Evolutionary conservation across 2,797 vertebrate genomes (phyloP).

Genomic region (Notolabrus celidotus): DNA sequence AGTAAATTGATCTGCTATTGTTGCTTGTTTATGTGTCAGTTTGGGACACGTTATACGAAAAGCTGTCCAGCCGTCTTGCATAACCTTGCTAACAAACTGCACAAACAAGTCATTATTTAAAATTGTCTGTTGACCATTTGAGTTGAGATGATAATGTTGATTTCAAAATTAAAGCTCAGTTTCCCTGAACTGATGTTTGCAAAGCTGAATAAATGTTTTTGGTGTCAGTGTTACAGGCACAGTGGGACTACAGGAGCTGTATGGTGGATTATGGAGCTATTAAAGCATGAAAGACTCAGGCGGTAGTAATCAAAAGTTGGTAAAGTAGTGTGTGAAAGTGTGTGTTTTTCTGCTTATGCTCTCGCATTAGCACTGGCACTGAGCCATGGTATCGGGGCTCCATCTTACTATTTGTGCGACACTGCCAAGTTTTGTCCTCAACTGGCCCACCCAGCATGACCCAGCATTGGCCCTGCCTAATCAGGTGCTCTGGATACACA

Average conservation of each 20-base stretch:
- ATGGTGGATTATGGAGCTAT: conserved; percentile 17
- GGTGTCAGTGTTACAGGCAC: conserved; percentile 14
- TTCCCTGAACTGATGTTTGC: conserved; percentile 6
- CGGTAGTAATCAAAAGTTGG: conserved; percentile 47
- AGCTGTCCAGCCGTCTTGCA: too few relatives aligned
- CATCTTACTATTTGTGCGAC: conserved; percentile 47
- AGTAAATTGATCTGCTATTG: too few relatives aligned
- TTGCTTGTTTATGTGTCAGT: too few relatives aligned
- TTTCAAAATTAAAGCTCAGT: not conserved
- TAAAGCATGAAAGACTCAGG: conserved; percentile 21
- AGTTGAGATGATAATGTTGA: not conserved
- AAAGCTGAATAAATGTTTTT: conserved; percentile 24
- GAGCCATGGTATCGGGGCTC: conserved; percentile 49
- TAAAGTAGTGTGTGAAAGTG: conserved; percentile 49
- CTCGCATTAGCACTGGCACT: conserved; percentile 38
- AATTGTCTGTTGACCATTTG: too few relatives aligned
- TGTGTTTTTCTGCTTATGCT: conserved; percentile 19
- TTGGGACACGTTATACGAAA: too few relatives aligned
- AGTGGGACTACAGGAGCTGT: conserved; percentile 11
- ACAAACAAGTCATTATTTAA: too few relatives aligned
- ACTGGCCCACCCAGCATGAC: conserved; percentile 63
- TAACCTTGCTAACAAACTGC: too few relatives aligned
- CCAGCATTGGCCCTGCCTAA: conserved; percentile 22
- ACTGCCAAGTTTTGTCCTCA: conserved; percentile 60
- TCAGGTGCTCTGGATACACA: conserved; percentile 30